Conservation (phyloP, 2,888 invertebrate species). For the Eugnorisma glareosa region DNA sequence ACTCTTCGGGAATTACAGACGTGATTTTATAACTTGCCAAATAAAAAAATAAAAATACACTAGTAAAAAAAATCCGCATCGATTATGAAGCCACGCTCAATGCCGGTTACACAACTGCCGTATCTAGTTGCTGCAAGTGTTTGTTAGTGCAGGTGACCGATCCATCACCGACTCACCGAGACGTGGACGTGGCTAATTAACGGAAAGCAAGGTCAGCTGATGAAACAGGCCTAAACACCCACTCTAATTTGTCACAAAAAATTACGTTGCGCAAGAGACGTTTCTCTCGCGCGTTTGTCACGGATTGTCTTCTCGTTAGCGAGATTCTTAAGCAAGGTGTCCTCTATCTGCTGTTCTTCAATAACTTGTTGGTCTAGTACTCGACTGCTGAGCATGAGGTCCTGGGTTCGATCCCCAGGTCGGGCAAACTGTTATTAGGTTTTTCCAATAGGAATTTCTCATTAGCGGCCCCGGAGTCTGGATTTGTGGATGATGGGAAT, state of each 20-base stretch:
- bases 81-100: constrained; percentile 29
- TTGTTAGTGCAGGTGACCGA: constrained; percentile 84
- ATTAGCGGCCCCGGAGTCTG: not conserved
- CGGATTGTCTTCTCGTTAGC: constrained; percentile 47
- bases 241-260: constrained; percentile 80
- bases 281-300: constrained; percentile 43
- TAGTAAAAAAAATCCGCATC: constrained; percentile 14
- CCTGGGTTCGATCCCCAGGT: too few species aligned
- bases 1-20: not conserved
- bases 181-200: constrained; percentile 88
- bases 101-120: constrained; percentile 55
- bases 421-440: too few species aligned
- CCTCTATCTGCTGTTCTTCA: not conserved
- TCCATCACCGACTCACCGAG: constrained; percentile 86
- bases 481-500: too few species aligned
- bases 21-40: not conserved
- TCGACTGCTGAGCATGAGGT: too few species aligned
- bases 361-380: not conserved
- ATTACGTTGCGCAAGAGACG: constrained; percentile 75
- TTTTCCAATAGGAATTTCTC: too few species aligned
- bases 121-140: constrained; percentile 69
- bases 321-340: constrained; percentile 12
- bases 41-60: not conserved
- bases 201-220: constrained; percentile 87
- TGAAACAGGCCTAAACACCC: constrained; percentile 84